A percentile compares a stretch with the other conserved stretches of the same genome.
Conservation (phyloP, 30 jellyfish, hydroid and myxozoan genomes). For the Aurelia aurita region DNA sequence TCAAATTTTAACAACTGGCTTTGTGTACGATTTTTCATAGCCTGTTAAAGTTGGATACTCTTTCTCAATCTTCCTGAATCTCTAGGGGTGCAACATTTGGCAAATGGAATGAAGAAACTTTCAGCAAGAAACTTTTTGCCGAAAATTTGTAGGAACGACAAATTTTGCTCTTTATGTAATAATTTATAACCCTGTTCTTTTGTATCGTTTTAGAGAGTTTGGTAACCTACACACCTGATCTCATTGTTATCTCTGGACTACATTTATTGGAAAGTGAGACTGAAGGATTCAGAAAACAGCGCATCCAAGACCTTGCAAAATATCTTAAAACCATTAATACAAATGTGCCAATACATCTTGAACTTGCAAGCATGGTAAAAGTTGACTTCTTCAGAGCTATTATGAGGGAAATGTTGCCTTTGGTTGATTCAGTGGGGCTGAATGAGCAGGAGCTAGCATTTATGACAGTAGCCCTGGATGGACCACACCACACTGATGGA, state of each 20-base stretch:
- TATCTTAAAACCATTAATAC: conserved; percentile 28
- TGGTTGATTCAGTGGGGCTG: conserved; percentile 86
- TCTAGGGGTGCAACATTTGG: no score
- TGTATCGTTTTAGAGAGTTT: conserved; percentile 58
- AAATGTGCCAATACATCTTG: conserved; percentile 78
- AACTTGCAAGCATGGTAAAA: conserved; percentile 88
- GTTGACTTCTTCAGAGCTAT: conserved; percentile 45
- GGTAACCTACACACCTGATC: conserved; percentile 73
- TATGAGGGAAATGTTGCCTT: conserved; percentile 63
- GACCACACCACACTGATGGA: conserved; percentile 76
- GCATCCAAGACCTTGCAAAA: conserved; percentile 58
- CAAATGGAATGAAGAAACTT: no score
- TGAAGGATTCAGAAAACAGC: conserved; percentile 29
- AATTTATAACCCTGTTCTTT: background rate
- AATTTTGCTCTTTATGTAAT: no score
- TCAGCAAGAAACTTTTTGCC: no score
- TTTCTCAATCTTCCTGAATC: no score
- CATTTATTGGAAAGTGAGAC: conserved; percentile 84
- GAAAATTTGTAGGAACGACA: no score
- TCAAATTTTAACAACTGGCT: no score
- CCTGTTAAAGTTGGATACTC: no score
- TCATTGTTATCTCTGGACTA: conserved; percentile 85
- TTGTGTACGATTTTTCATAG: no score
- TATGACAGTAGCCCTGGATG: conserved; percentile 71
- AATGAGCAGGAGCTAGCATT: conserved; percentile 91